Evolutionary conservation across 2,113 vertebrate genomes (phyloP).

Genomic region (Hiodon tergisus): DNA sequence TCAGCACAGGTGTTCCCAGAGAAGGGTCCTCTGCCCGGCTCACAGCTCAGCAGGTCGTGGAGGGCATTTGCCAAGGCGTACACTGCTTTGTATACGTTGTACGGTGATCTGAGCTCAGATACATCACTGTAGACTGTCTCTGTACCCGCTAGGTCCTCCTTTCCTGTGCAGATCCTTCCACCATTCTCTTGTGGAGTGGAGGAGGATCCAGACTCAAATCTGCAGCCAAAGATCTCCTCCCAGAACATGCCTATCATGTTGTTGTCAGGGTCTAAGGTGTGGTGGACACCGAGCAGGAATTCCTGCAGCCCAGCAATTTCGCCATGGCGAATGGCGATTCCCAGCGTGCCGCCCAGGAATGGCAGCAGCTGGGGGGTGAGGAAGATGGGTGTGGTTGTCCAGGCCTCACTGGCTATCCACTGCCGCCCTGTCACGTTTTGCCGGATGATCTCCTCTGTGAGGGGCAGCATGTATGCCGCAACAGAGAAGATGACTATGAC

Average conservation of each 20-base stretch:
- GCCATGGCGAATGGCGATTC: conserved; percentile 55
- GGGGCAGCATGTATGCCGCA: conserved; percentile 37
- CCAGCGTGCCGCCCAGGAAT: conserved; percentile 53
- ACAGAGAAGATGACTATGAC: conserved; percentile 25
- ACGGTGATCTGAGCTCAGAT: too few relatives aligned
- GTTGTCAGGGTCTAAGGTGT: conserved; percentile 29
- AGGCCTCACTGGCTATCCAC: conserved; percentile 62
- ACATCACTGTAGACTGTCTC: too few relatives aligned
- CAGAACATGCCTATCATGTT: conserved; percentile 2
- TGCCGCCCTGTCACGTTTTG: conserved; percentile 54
- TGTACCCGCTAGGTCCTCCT: too few relatives aligned
- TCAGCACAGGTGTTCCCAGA: too few relatives aligned
- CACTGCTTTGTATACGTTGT: too few relatives aligned
- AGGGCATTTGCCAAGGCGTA: too few relatives aligned
- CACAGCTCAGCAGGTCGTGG: too few relatives aligned
- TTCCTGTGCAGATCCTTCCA: conserved; percentile 17
- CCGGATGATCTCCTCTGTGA: conserved; percentile 47
- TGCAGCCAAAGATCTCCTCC: too few relatives aligned
- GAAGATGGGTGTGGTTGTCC: conserved; percentile 44
- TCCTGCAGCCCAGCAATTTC: conserved; percentile 50
- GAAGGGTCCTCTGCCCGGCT: too few relatives aligned
- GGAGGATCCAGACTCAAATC: too few relatives aligned
- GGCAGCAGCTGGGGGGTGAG: conserved; percentile 39
- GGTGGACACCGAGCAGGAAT: conserved; percentile 42
- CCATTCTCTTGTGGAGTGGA: neutral